phyloP scores from a whole-genome alignment of 2,888 invertebrate species.

The Drosophila tanythrix region DNA sequence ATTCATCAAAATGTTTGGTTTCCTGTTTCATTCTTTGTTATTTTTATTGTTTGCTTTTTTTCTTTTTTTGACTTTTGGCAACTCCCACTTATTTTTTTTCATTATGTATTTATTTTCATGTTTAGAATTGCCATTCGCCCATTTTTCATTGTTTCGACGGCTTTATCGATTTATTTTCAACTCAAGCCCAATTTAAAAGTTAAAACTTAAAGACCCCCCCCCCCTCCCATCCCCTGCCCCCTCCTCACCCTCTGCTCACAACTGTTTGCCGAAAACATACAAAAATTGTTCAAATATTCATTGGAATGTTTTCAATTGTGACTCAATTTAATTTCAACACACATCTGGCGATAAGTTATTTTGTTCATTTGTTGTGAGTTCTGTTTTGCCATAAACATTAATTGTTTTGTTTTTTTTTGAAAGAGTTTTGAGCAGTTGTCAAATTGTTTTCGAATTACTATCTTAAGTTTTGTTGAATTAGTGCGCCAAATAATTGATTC shows the following conservation, averaged over 20 bases:
- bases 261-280: constrained; percentile 2
- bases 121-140: constrained; percentile 11
- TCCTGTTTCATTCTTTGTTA: constrained; percentile 48
- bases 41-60: constrained; percentile 18
- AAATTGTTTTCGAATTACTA: constrained; percentile 13
- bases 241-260: background rate
- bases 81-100: constrained; percentile 80
- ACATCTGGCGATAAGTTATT: constrained; percentile 47
- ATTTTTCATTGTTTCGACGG: constrained; percentile 8
- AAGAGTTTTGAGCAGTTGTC: constrained; percentile 23
- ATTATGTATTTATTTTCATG: constrained; percentile 31
- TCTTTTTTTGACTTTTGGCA: constrained; percentile 68
- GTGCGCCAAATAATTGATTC: constrained; percentile 20
- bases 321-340: constrained; percentile 26
- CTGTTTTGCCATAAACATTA: constrained; percentile 46
- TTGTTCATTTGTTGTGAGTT: background rate
- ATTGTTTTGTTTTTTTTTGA: constrained; percentile 13
- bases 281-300: background rate
- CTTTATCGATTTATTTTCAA: constrained; percentile 16
- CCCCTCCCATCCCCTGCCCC: too few species aligned
- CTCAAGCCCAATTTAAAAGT: background rate
- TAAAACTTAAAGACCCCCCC: background rate
- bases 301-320: constrained; percentile 16
- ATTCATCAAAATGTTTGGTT: constrained; percentile 77
- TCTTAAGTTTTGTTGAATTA: background rate